Percentiles rank a stretch among this genome's conserved stretches.
These are phyloP conservation scores for Sporophila hypoxantha DNA, from an alignment of 2,113 vertebrate genomes.

Conservation along the genomic window DNA sequence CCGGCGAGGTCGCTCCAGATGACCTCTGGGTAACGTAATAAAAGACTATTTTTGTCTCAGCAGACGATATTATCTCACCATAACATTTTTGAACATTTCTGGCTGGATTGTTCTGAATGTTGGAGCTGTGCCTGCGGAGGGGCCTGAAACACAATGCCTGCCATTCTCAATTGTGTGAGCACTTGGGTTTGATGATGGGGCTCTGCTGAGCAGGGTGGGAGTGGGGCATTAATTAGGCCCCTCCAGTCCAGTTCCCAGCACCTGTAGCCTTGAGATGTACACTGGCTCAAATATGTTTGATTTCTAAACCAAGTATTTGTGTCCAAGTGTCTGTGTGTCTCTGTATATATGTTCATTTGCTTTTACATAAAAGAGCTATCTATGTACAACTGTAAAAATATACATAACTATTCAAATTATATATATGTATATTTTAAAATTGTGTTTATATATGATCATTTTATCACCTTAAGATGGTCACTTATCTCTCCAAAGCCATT, in stretches of 20 bases:
- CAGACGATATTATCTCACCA: constrained; percentile 43
- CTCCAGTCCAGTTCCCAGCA: background rate
- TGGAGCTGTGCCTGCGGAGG: constrained; percentile 37
- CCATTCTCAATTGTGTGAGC: constrained; percentile 18
- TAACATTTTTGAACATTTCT: background rate
- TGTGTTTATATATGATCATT: background rate
- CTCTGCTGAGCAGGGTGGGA: background rate
- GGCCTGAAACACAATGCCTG: background rate
- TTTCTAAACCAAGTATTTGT: background rate
- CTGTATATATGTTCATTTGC: fast-evolving
- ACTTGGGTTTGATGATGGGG: background rate
- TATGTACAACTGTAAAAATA: too few relatives aligned
- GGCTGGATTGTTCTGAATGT: constrained; percentile 1
- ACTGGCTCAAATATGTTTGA: background rate
- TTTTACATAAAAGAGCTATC: too few relatives aligned
- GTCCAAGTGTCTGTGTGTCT: background rate
- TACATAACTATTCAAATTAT: too few relatives aligned
- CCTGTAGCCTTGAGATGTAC: background rate
- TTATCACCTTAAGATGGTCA: background rate
- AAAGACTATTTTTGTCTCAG: background rate
- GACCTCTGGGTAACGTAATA: background rate
- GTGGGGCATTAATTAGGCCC: background rate
- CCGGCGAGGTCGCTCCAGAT: background rate
- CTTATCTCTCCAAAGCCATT: background rate
- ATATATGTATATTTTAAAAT: too few relatives aligned